Conservation (phyloP, 2,888 invertebrate species). For the Ennomos fuscantarius region DNA sequence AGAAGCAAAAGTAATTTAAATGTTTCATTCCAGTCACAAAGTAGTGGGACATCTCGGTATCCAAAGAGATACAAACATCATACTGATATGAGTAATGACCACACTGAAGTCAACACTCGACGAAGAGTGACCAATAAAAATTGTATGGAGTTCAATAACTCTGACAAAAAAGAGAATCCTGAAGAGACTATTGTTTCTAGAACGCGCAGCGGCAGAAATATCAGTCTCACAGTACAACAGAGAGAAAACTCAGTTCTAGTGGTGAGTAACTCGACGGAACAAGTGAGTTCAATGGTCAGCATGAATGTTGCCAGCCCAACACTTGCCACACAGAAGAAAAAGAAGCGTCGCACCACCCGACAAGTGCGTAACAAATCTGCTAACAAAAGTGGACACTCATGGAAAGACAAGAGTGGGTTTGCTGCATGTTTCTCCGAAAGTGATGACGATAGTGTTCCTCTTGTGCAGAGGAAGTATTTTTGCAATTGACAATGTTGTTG, state of each 20-base stretch:
- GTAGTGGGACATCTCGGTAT: constrained; percentile 64
- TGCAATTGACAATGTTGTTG: constrained; percentile 46
- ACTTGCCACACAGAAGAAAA: constrained; percentile 39
- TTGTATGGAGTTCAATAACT: constrained; percentile 53
- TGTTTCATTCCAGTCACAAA: constrained; percentile 63
- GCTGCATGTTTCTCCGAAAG: constrained; percentile 77
- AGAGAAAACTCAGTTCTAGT: constrained; percentile 65
- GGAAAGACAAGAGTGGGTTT: constrained; percentile 72
- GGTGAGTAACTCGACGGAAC: constrained; percentile 63
- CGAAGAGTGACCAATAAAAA: constrained; percentile 47
- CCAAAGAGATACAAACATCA: constrained; percentile 62
- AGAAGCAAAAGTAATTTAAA: constrained; percentile 53
- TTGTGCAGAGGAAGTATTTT: constrained; percentile 68
- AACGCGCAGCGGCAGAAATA: constrained; percentile 68
- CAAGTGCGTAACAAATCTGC: constrained; percentile 50
- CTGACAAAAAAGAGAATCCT: constrained; percentile 65
- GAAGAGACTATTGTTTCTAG: constrained; percentile 55
- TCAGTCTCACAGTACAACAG: constrained; percentile 53
- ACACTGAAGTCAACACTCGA: constrained; percentile 23
- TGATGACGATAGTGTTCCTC: constrained; percentile 71
- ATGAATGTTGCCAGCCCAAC: constrained; percentile 62
- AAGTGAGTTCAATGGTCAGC: constrained; percentile 61
- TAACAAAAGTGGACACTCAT: constrained; percentile 54
- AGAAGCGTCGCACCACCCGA: constrained; percentile 45
- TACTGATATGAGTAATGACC: constrained; percentile 25